Evolutionary conservation across 2,113 vertebrate species (phyloP), one percentile per base, ranked within the genome.

Genomic region (Manacus vitellinus): DNA sequence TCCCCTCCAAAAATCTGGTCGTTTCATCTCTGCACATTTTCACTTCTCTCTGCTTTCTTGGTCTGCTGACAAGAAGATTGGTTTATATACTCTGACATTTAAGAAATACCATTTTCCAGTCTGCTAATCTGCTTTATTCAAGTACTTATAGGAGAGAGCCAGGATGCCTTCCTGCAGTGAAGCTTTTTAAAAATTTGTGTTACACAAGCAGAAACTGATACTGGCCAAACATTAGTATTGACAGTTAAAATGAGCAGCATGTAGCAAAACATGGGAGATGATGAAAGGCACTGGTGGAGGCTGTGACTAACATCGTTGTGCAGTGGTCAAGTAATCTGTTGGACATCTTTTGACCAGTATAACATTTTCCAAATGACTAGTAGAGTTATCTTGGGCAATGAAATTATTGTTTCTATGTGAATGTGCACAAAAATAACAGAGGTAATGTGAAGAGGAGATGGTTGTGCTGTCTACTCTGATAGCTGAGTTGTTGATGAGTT

Each of bases 61-160:
- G 47, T 91, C 93, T 77, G 55, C 91, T 95, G 94, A 94, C 72
- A 74, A 74, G 94, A 74, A 80, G 86, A 88, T 91, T 95, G 88
- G 75, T 86, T 95, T 95, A 94, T 96, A 18, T 73, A 74, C 55
- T 66, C 76, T 95, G 94, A 96, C 95, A 94, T 95, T 96, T 95
- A 94, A 92, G 94, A 95, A 97, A 94, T 95, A 91, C 44, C 66
- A 76, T 95, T 97, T 97, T 95, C 92, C 84, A 91, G 91, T 75
- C 91, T 95, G 91, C 76, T 95, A 84, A 91, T 92, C 84, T 78
- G 80, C 80, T 94, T 94, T 91, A 85, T 92, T 66, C 41, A 77
- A 17, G 80, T 35, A 61, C 65, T 74, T 87, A 10, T 0, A 85
- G 77, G 18, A 85, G 56, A 75, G 39, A 89, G 49, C 22, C 33